Conservation (phyloP, 2,797 vertebrate species). For the Limnodromus scolopaceus region DNA sequence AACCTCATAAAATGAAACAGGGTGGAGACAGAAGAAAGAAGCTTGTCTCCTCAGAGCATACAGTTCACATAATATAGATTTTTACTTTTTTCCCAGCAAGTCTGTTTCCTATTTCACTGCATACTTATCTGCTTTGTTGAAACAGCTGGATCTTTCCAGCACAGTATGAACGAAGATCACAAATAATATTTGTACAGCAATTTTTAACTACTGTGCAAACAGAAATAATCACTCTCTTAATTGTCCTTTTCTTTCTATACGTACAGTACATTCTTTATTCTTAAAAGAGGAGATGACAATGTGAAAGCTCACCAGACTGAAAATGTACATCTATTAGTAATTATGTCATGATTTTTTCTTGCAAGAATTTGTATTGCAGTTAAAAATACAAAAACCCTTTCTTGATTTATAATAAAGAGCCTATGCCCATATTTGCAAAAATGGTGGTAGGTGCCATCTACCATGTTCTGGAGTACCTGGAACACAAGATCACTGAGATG, state of each 20-base stretch:
- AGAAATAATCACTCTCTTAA: conserved; percentile 37
- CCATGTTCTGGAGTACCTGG: not conserved
- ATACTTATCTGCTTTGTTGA: conserved; percentile 43
- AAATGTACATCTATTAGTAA: conserved; percentile 16
- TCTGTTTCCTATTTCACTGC: conserved; percentile 42
- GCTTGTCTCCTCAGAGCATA: not conserved
- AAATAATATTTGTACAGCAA: conserved; percentile 66
- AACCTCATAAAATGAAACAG: not conserved
- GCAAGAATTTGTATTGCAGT: not conserved
- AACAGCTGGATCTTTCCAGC: conserved; percentile 49
- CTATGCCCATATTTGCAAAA: not conserved
- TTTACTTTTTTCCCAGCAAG: conserved; percentile 16
- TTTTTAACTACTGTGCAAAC: conserved; percentile 61
- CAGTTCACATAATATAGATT: not conserved
- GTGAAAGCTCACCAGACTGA: not conserved
- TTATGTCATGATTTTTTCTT: not conserved
- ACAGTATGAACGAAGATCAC: not conserved
- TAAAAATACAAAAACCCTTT: not conserved
- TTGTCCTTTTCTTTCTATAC: conserved; percentile 7
- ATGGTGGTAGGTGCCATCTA: not conserved
- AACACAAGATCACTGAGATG: not conserved
- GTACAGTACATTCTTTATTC: not conserved
- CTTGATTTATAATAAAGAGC: not conserved
- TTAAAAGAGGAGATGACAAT: conserved; percentile 16
- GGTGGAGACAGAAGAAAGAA: not conserved